Conservation (phyloP, 2,113 vertebrate genomes). For the Steatornis caripensis region DNA sequence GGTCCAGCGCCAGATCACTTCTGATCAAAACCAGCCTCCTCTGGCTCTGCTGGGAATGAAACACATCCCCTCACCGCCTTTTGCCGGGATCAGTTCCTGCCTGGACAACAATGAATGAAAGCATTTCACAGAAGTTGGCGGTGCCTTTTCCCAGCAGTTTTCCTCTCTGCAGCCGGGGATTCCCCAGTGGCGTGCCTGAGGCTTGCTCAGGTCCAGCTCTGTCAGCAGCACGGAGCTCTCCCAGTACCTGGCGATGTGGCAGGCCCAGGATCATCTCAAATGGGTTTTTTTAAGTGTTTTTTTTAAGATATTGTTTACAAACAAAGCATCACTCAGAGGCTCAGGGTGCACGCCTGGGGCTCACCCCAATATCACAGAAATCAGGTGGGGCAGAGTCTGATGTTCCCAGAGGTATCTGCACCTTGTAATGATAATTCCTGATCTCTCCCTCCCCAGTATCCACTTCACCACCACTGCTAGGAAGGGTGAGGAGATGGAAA, state of each 20-base stretch:
- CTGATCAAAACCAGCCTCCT: constrained; percentile 28
- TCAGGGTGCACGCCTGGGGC: not conserved
- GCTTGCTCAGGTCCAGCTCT: not conserved
- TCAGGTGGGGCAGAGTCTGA: not conserved
- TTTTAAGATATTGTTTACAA: not conserved
- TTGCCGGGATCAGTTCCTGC: not conserved
- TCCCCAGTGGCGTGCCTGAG: not conserved
- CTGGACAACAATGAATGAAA: constrained; percentile 12
- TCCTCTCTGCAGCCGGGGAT: not conserved
- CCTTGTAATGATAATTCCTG: not conserved
- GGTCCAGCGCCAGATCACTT: not conserved
- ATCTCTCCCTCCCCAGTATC: not conserved
- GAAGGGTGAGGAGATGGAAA: not conserved
- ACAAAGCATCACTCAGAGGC: not conserved
- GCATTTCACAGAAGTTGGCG: not conserved
- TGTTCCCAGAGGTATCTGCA: not conserved
- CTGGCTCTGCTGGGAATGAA: constrained; percentile 34
- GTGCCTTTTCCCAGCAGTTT: constrained; percentile 16
- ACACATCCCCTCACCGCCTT: not conserved
- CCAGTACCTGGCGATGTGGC: not conserved
- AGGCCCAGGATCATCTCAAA: not conserved
- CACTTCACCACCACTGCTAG: not conserved
- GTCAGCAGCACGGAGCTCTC: not conserved
- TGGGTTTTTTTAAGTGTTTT: not conserved
- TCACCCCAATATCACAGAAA: not conserved